Evolutionary conservation across 64 coral and sea anemone species (phyloP), one percentile per base, ranked within the genome.

Genomic region (Acropora tenuis): DNA sequence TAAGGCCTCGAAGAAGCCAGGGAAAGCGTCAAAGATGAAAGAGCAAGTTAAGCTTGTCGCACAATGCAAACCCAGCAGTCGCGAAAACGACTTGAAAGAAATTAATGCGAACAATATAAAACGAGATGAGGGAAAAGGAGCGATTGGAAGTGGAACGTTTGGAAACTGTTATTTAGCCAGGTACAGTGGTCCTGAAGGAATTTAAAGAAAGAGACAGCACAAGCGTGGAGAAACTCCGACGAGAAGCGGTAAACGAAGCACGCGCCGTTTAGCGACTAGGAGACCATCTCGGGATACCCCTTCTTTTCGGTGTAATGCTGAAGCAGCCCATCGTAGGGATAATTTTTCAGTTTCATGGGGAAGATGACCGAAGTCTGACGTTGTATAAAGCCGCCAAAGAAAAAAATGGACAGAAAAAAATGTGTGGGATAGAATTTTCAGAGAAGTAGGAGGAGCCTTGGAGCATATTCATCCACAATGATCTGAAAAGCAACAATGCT

Each of bases 361-460:
- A 84, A 17, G 83, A 65, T 3, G 15, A 41, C 3, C 41, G 44
- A 53, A 88, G 49, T 40, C 47, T 93, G 42, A 93, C 91, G 49
- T 80, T 93, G 10, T 93, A 79, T 66, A 69, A 93, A 48, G 91
- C 91, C 10, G 43, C 65, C 12, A 93, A 74, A 93, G 11, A 13
- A 93, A 86, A 16, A 41, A 69, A 41, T 6, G 13, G 16, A 30
- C 66, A 4, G 8, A 8, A 55, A 55, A 57, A 9, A 8, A 50
- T 57, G 48, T 61, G 2, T 92, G 90, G 90, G 49, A 77, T 2
- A 11, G 12, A 1, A 78, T 92, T 76, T 43, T 92, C 15, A 3
- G 6, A 8, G 78, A 74, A 76, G 77, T 73, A 18, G 17, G 48
- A 4, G 73, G 77, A 3, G 90, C 90, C 2, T 42, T 92, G 8